phyloP scores from a whole-genome alignment of 2,797 vertebrate species.

The Leuciscus waleckii region DNA sequence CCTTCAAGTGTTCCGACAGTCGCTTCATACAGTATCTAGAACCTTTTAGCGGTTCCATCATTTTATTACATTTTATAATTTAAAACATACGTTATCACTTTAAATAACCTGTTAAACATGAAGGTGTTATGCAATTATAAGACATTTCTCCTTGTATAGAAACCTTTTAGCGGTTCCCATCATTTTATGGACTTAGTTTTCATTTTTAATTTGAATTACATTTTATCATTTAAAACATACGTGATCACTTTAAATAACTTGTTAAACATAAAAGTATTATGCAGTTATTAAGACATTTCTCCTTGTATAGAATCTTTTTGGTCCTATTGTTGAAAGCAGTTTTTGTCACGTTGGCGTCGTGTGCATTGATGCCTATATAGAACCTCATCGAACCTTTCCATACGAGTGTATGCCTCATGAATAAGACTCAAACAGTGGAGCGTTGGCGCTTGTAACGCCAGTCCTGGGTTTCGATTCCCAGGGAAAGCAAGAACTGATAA shows the following conservation, averaged over 20 bases:
- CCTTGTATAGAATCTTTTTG: not conserved
- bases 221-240: not conserved
- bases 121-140: not conserved
- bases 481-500: too few species aligned
- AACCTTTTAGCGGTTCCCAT: not conserved
- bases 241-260: too few species aligned
- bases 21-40: not conserved
- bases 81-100: not conserved
- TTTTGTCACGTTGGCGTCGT: conserved; percentile 34
- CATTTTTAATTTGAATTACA: not conserved
- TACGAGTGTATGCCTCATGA: not conserved
- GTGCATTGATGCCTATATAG: conserved; percentile 29
- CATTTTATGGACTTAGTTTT: not conserved
- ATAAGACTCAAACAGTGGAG: not conserved
- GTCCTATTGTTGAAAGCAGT: not conserved
- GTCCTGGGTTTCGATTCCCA: too few species aligned
- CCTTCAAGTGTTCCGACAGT: not conserved
- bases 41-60: not conserved
- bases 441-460: too few species aligned
- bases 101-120: not conserved
- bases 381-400: too few species aligned
- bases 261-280: not conserved
- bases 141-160: too few species aligned
- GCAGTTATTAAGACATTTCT: not conserved
- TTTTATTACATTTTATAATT: not conserved